These are phyloP conservation scores for Megalurothrips usitatus DNA, from an alignment of 2,888 invertebrate species.

Conservation along the genomic window DNA sequence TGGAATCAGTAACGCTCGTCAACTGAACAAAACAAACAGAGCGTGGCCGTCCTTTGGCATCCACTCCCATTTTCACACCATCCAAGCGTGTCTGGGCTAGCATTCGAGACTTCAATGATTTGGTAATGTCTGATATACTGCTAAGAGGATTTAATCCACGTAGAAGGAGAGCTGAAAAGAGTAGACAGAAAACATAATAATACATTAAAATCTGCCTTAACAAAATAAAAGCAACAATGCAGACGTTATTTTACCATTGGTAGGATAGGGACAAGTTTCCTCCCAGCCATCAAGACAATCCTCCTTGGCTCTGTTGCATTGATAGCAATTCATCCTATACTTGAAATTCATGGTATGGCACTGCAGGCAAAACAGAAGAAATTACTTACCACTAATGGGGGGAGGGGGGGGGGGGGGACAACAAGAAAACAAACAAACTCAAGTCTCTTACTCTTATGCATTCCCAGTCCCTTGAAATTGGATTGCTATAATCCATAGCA, in stretches of 20 bases:
- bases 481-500: slow-evolving; percentile 7
- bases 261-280: slow-evolving; percentile 4
- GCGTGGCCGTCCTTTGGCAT: not conserved
- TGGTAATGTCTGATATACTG: not conserved
- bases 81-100: not conserved
- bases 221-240: not conserved
- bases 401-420: too few species aligned
- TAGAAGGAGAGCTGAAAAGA: not conserved
- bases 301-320: not conserved
- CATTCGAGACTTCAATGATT: not conserved
- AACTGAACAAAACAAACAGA: slow-evolving; percentile 12
- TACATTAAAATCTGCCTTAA: not conserved
- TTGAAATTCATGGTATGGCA: not conserved
- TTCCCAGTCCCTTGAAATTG: not conserved
- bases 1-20: not conserved
- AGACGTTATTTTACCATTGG: not conserved
- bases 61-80: not conserved
- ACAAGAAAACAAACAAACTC: too few species aligned
- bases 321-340: not conserved
- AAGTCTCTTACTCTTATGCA: not conserved
- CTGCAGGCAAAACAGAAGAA: not conserved
- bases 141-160: not conserved
- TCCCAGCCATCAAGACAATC: slow-evolving; percentile 9
- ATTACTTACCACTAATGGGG: not conserved
- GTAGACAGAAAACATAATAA: not conserved